Evolutionary conservation across 92 coral and sea anemone genomes (phyloP).

Genomic region (Plumapathes pennacea): DNA sequence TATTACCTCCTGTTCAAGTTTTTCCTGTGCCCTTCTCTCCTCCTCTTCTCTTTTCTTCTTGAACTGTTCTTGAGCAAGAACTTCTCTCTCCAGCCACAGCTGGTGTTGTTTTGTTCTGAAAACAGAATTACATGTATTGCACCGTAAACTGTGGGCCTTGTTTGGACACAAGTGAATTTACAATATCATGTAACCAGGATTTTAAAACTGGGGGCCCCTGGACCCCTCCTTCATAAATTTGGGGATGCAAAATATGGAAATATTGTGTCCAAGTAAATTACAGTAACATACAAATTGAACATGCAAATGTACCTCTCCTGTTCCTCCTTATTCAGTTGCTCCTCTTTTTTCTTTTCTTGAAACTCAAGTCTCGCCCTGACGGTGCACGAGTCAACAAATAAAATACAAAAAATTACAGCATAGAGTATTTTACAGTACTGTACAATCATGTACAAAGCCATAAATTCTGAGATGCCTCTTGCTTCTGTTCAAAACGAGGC

Average conservation of each 20-base stretch:
- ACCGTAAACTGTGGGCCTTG: too few species aligned
- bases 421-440: not conserved
- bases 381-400: not conserved
- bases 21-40: slow-evolving; percentile 76
- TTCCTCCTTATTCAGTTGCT: slow-evolving; percentile 42
- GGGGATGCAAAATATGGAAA: too few species aligned
- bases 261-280: too few species aligned
- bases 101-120: slow-evolving; percentile 74
- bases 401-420: not conserved
- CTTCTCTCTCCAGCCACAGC: slow-evolving; percentile 91
- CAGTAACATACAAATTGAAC: too few species aligned
- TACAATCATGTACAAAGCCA: not conserved
- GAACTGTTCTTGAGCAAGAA: slow-evolving; percentile 79
- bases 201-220: too few species aligned
- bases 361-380: slow-evolving; percentile 69
- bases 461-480: too few species aligned
- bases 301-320: slow-evolving; percentile 68
- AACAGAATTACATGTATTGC: not conserved
- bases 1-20: slow-evolving; percentile 84
- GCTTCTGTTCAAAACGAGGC: too few species aligned
- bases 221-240: too few species aligned
- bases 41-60: slow-evolving; percentile 70
- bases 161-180: too few species aligned
- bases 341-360: slow-evolving; percentile 45
- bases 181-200: too few species aligned